Evolutionary conservation across 2,888 invertebrate species (phyloP).

Genomic region (Drosophila conformis): DNA sequence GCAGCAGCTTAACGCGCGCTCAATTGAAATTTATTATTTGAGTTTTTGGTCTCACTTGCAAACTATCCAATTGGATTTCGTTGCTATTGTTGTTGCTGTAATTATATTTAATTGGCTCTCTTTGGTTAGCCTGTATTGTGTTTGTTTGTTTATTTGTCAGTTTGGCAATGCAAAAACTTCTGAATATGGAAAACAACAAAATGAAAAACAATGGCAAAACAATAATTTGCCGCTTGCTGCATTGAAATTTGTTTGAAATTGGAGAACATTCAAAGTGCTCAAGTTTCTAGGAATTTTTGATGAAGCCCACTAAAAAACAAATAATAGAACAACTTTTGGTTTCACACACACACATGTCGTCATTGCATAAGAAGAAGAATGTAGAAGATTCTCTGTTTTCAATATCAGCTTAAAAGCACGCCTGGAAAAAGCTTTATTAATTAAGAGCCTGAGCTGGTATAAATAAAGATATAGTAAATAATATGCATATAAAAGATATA

Average conservation of each 20-base stretch:
- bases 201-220: constrained; percentile 25
- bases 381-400: constrained; percentile 2
- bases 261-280: constrained; percentile 55
- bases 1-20: constrained; percentile 51
- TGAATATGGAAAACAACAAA: constrained; percentile 31
- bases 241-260: constrained; percentile 64
- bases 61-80: constrained; percentile 30
- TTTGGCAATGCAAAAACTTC: constrained; percentile 37
- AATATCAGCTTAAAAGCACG: not conserved
- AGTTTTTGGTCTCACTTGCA: constrained; percentile 33
- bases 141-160: constrained; percentile 20
- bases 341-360: constrained; percentile 45
- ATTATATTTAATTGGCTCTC: constrained; percentile 62
- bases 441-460: not conserved
- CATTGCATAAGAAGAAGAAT: constrained; percentile 29
- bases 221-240: constrained; percentile 51
- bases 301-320: constrained; percentile 43
- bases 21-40: constrained; percentile 70
- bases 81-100: constrained; percentile 30
- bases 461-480: not conserved
- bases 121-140: constrained; percentile 21
- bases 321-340: constrained; percentile 28
- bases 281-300: constrained; percentile 61
- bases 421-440: not conserved
- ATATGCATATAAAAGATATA: not conserved